Conservation (phyloP, 2,113 vertebrate genomes). For the Ancistrus triradiatus region DNA sequence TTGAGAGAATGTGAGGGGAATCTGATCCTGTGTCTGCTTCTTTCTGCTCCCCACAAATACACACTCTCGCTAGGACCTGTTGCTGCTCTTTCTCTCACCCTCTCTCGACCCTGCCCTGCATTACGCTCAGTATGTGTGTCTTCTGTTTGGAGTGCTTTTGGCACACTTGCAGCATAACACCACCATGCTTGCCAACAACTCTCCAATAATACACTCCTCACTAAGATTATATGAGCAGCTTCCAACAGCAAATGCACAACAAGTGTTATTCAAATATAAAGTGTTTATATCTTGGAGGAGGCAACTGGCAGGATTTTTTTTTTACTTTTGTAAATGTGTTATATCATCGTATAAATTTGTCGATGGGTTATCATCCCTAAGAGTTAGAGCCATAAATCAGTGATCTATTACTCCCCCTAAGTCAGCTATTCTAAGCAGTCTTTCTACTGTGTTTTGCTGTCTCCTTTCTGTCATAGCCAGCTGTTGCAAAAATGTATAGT, state of each 20-base stretch:
- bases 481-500: neutral
- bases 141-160: slow-evolving; percentile 8
- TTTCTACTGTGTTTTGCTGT: slow-evolving; percentile 3
- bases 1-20: slow-evolving; percentile 43
- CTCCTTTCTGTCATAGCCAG: slow-evolving; percentile 3
- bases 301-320: neutral
- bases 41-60: slow-evolving; percentile 5
- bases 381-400: neutral
- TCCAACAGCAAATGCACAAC: slow-evolving; percentile 1
- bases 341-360: slow-evolving; percentile 9
- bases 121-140: neutral
- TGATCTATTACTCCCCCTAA: neutral
- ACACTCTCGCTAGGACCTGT: slow-evolving; percentile 25
- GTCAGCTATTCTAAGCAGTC: slow-evolving; percentile 11
- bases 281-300: slow-evolving; percentile 10
- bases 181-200: neutral
- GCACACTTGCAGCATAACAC: neutral
- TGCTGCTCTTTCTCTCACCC: slow-evolving; percentile 12
- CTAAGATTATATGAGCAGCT: neutral
- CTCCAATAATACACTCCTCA: slow-evolving; percentile 4
- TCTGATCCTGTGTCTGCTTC: slow-evolving; percentile 32
- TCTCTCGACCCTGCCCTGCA: slow-evolving; percentile 11
- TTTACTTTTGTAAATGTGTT: neutral
- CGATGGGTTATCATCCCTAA: neutral
- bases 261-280: neutral